phyloP scores from a whole-genome alignment of 2,113 vertebrate species.

The Vicugna pacos region DNA sequence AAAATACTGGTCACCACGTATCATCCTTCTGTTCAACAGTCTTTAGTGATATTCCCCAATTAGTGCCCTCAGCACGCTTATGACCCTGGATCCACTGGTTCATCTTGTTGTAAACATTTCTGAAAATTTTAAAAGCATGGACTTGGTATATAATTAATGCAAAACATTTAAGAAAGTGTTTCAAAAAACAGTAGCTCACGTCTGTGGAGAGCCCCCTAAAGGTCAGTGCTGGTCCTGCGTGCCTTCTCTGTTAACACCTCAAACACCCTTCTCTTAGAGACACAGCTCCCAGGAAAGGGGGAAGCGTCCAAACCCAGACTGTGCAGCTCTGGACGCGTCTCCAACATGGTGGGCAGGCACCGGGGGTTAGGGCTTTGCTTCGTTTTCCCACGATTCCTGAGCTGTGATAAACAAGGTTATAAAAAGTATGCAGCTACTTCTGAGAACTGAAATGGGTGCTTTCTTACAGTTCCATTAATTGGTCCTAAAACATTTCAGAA shows the following conservation, averaged over 20 bases:
- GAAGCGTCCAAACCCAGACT: too few species aligned
- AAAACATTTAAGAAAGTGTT: neutral
- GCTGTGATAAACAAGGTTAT: neutral
- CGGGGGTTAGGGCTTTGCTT: neutral
- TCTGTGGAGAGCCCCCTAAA: neutral
- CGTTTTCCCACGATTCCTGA: neutral
- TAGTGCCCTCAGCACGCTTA: neutral
- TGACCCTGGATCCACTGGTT: neutral
- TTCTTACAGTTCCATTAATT: neutral
- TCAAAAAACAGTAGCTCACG: neutral
- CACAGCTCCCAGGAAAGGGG: neutral
- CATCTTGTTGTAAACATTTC: neutral
- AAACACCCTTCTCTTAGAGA: too few species aligned
- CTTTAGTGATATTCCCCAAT: neutral
- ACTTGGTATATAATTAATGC: neutral
- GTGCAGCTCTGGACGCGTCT: neutral
- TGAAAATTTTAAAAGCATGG: neutral
- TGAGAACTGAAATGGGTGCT: neutral
- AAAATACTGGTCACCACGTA: neutral
- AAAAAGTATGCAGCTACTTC: neutral
- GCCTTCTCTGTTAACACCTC: neutral
- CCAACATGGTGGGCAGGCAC: neutral
- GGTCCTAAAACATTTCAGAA: neutral
- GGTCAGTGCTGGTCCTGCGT: neutral
- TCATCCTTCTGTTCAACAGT: neutral